Conservation (phyloP, 2,888 invertebrate genomes). For the Automeris io region DNA sequence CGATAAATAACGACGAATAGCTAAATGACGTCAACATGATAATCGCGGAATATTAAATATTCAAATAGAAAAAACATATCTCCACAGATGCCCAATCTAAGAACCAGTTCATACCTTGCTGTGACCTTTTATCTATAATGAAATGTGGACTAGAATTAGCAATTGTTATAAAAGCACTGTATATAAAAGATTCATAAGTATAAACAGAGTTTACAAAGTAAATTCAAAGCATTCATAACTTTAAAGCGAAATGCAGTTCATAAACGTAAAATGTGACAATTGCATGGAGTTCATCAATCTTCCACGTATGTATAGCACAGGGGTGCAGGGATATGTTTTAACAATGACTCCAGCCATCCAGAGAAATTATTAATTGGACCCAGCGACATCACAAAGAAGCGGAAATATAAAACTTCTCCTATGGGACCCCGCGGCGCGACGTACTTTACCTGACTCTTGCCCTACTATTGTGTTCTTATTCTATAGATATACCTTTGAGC, state of each 20-base stretch:
- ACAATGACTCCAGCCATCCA: constrained; percentile 73
- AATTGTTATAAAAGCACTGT: too few relatives aligned
- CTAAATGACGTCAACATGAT: too few relatives aligned
- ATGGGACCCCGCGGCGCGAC: constrained; percentile 63
- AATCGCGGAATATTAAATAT: too few relatives aligned
- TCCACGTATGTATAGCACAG: constrained; percentile 54
- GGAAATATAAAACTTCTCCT: constrained; percentile 75
- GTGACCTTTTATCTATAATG: too few relatives aligned
- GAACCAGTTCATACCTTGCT: too few relatives aligned
- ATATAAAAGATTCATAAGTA: too few relatives aligned
- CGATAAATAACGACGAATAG: too few relatives aligned
- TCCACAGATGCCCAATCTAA: too few relatives aligned
- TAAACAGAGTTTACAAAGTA: too few relatives aligned
- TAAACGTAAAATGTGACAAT: constrained; percentile 67
- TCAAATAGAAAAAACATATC: too few relatives aligned
- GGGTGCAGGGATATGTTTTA: constrained; percentile 43
- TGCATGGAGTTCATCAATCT: constrained; percentile 71
- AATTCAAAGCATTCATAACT: constrained; percentile 4
- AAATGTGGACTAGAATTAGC: too few relatives aligned
- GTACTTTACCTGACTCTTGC: constrained; percentile 75
- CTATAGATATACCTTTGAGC: constrained; percentile 56
- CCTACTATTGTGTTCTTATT: constrained; percentile 64
- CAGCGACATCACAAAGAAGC: constrained; percentile 68
- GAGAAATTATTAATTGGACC: constrained; percentile 74
- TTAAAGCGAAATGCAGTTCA: constrained; percentile 34